These are phyloP conservation scores for Octomys mimax DNA, from an alignment of 2,797 vertebrate species.

Conservation along the genomic window DNA sequence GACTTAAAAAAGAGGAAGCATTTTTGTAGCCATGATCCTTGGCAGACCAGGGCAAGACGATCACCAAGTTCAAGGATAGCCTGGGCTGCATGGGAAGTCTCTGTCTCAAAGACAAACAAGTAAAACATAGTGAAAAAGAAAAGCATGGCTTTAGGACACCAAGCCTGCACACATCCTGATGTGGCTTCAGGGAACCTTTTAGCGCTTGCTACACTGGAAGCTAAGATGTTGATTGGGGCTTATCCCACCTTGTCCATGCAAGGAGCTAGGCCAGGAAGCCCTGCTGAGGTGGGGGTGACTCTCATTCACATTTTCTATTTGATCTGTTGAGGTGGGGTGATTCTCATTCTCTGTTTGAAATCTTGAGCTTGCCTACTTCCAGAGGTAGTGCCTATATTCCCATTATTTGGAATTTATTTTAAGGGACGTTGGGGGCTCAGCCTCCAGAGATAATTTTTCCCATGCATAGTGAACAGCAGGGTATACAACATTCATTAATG, in stretches of 20 bases:
- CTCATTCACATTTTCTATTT: conserved; percentile 26
- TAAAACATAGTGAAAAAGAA: background rate
- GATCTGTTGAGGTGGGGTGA: background rate
- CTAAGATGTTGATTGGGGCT: background rate
- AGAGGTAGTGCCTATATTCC: background rate
- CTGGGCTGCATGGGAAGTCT: background rate
- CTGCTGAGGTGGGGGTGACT: conserved; percentile 22
- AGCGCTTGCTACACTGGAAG: background rate
- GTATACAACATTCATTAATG: background rate
- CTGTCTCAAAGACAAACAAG: background rate
- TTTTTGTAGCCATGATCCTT: no score
- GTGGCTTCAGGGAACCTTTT: background rate
- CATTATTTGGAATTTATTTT: background rate
- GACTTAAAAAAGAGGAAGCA: background rate
- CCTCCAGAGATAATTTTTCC: background rate
- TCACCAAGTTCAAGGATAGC: no score
- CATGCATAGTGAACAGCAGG: background rate
- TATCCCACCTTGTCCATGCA: background rate
- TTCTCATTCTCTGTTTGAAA: conserved; percentile 9
- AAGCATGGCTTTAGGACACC: background rate
- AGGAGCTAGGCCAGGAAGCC: conserved; percentile 20
- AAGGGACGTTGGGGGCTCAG: background rate
- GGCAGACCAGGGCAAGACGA: background rate
- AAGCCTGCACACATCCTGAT: no score
- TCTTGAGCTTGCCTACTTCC: background rate